Evolutionary conservation across 2,888 invertebrate genomes (phyloP).

Genomic region (Chydorus sphaericus): DNA sequence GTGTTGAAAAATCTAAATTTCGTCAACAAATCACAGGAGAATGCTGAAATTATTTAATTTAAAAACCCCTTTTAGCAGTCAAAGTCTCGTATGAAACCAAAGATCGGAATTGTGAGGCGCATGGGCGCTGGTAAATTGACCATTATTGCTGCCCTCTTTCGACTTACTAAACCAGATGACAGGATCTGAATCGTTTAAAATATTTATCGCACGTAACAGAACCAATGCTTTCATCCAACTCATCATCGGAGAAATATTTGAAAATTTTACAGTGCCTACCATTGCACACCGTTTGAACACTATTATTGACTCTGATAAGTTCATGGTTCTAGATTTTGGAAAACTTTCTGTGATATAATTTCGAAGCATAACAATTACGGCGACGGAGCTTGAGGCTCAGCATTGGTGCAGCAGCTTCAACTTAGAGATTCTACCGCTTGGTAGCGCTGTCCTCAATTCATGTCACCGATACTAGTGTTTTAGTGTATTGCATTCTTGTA

Average conservation of each 20-base stretch:
- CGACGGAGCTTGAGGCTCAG: no score
- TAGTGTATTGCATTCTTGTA: no score
- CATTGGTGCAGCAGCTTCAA: no score
- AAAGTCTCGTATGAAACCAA: background rate
- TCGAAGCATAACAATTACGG: background rate
- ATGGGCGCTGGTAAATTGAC: conserved; percentile 56
- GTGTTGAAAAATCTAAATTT: background rate
- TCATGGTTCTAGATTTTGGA: conserved; percentile 17
- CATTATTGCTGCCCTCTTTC: conserved; percentile 50
- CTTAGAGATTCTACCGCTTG: no score
- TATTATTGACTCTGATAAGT: conserved; percentile 12
- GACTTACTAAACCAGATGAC: conserved; percentile 49
- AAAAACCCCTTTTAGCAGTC: no score
- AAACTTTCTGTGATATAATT: conserved; percentile 16
- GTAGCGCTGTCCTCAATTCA: no score
- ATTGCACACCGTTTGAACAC: conserved; percentile 15
- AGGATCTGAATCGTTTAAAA: conserved; percentile 49
- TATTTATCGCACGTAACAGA: background rate
- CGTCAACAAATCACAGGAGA: background rate
- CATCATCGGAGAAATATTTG: conserved; percentile 11
- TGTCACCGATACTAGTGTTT: no score
- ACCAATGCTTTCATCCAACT: conserved; percentile 14
- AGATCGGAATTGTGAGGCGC: conserved; percentile 54
- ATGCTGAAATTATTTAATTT: no score
- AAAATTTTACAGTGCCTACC: conserved; percentile 11